Base-by-base conservation (phyloP, 2,888 invertebrate species). In the Chironomus riparius region DNA sequence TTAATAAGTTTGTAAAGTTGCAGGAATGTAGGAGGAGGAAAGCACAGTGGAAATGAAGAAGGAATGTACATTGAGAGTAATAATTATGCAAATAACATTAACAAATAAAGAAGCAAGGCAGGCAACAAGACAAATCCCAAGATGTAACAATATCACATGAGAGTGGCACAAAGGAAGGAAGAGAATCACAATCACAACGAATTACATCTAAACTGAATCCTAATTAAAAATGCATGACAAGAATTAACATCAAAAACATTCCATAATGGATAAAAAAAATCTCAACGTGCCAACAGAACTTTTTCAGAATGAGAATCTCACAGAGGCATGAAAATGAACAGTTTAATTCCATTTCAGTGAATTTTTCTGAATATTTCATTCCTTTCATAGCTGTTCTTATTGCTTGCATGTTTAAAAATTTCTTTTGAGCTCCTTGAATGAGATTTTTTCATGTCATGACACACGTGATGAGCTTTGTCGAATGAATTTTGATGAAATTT, bases 201-300 rank as follows among this genome's bases (percentile, higher is more conserved):
- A 50, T 28, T 48, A 28, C 47, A 61, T 18, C 13, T 50, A 50
- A 22, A 21, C 50, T 15, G 18, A 12, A 47, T 13, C 28, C 72
- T 72, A 72, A 72, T 72, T 72, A 72, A 72, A 62, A 72, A 72
- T 72, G 72, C 72, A 72, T 72, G 72, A 72, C 72, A 72, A 72
- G 72, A 72, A 72, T 72, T 72, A 72, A 72, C 72, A 72, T 72
- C 72, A 62, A 62, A 38, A 50, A 56, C 15, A 47, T 50, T 47
- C 22, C 22, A 24, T 12, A 24, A 18, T 70, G 47, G 21, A 70
- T 21, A 18, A n/a, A 10, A 10, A 50, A 50, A 71, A 48, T 50
- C 22, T 56, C 13, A 71, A 47, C 70, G 70, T 47, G 70, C 47
- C 50, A 48, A 22, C 21, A 47, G 68, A 13, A 28, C 38, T 38